Evolutionary conservation across 2,797 vertebrate species (phyloP).

Genomic region (Hoplostethus atlanticus): DNA sequence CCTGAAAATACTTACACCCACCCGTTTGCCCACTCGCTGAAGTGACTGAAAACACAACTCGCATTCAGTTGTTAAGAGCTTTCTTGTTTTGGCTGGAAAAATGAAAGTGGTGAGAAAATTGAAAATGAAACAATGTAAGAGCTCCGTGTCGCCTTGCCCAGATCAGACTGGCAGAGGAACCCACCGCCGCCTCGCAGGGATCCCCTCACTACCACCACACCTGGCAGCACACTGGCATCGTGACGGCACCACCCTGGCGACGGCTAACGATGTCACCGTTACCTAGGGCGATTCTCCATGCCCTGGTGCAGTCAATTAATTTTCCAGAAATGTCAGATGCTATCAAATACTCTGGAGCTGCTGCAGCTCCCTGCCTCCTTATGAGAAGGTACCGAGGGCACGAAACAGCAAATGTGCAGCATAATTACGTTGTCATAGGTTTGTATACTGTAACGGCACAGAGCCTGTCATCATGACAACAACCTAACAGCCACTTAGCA

Average conservation of each 20-base stretch:
- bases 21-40: slow-evolving; percentile 62
- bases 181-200: slow-evolving; percentile 69
- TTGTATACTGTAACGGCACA: slow-evolving; percentile 14
- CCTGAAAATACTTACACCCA: slow-evolving; percentile 69
- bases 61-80: slow-evolving; percentile 71
- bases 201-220: slow-evolving; percentile 69
- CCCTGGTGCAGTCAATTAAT: slow-evolving; percentile 74
- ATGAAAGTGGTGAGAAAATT: slow-evolving; percentile 65
- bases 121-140: slow-evolving; percentile 70
- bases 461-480: slow-evolving; percentile 19
- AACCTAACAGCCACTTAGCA: slow-evolving; percentile 42
- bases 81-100: slow-evolving; percentile 69
- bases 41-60: slow-evolving; percentile 68
- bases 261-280: slow-evolving; percentile 63
- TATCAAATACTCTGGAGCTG: slow-evolving; percentile 37
- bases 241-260: slow-evolving; percentile 65
- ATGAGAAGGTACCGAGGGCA: slow-evolving; percentile 6
- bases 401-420: neutral
- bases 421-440: slow-evolving; percentile 1
- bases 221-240: slow-evolving; percentile 68
- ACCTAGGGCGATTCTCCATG: slow-evolving; percentile 69
- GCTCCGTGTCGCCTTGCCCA: slow-evolving; percentile 55
- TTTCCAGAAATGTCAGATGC: slow-evolving; percentile 60
- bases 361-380: slow-evolving; percentile 18
- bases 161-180: slow-evolving; percentile 67